Conservation (phyloP, 2,113 vertebrate species). For the Halichoerus grypus region DNA sequence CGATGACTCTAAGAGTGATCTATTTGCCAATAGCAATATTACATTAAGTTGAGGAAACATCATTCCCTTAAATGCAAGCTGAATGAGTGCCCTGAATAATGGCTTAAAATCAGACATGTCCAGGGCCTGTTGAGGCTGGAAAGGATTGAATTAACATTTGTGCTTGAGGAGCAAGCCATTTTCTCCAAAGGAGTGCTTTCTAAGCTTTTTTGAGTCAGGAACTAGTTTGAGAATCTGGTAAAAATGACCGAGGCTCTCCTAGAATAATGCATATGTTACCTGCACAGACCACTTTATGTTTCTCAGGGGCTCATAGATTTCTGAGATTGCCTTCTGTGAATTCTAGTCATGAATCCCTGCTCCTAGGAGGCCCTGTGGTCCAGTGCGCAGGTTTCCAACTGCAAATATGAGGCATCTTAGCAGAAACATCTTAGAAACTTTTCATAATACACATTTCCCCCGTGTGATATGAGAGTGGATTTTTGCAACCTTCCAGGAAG, state of each 20-base stretch:
- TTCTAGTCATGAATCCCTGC: background rate
- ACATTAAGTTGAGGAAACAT: slow-evolving; percentile 63
- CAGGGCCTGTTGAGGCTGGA: background rate
- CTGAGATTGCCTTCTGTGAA: background rate
- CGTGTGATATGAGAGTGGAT: too few relatives aligned
- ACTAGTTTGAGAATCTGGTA: slow-evolving; percentile 4
- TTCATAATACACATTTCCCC: background rate
- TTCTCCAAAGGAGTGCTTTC: background rate
- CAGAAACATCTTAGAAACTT: background rate
- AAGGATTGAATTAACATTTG: slow-evolving; percentile 14
- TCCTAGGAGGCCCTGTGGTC: background rate
- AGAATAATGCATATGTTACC: background rate
- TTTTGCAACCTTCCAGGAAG: background rate
- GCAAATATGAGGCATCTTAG: background rate
- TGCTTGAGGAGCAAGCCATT: background rate
- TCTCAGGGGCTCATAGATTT: background rate
- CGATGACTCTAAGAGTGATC: slow-evolving; percentile 56
- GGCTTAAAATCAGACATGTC: background rate
- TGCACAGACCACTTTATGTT: background rate
- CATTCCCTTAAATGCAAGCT: slow-evolving; percentile 57
- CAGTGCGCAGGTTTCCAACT: background rate
- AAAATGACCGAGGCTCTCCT: background rate
- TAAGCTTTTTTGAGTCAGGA: slow-evolving; percentile 22
- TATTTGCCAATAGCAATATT: slow-evolving; percentile 71
- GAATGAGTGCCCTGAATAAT: background rate